Evolutionary conservation across 1,140 invertebrate species (phyloP), one percentile per base, ranked within the genome.

Genomic region (Tetranychus cinnabarinus): DNA sequence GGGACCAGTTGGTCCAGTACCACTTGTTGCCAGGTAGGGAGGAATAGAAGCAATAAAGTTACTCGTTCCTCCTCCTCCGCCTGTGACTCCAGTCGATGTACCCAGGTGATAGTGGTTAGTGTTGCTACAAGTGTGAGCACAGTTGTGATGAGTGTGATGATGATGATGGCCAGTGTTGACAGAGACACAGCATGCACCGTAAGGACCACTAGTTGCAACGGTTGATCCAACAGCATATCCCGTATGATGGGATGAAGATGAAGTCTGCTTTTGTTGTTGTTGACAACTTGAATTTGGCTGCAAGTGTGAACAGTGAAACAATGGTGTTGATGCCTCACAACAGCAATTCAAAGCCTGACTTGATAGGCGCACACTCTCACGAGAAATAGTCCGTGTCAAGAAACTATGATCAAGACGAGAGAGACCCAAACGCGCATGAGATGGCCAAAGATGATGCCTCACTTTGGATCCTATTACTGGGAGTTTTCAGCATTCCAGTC

Each of bases 351-450:
- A 47, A 35, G 65, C 63, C 48, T 64, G 62, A 36, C 52, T 63
- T 33, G 60, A 63, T 23, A 62, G 46, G 34, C 65, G 42, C 58
- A 68, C 67, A 60, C 65, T 66, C 61, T 68, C 67, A n/a, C 67
- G 64, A 34, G 64, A 66, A 8, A 68, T 64, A 1, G 67, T 66
- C 48, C 64, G 61, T 3, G 67, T 68, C 10, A 68, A 63, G 56
- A 68, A 68, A 54, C 61, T 64, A 55, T 68, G 67, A 56, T 68
- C 67, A 33, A 68, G 62, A 45, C 65, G 66, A 13, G 66, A 64
- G 39, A 67, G 59, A 50, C 65, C 62, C 31, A 58, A 63, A 52
- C 67, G 63, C 63, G 65, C 63, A 64, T 67, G 65, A 50, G 65
- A 63, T 52, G 66, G 64, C 67, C 67, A 68, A 42, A 68, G 59